A percentile compares a stretch with the other conserved stretches of the same genome.
These are phyloP conservation scores for Chaetura pelagica DNA, from an alignment of 2,113 vertebrate genomes.

Conservation along the genomic window DNA sequence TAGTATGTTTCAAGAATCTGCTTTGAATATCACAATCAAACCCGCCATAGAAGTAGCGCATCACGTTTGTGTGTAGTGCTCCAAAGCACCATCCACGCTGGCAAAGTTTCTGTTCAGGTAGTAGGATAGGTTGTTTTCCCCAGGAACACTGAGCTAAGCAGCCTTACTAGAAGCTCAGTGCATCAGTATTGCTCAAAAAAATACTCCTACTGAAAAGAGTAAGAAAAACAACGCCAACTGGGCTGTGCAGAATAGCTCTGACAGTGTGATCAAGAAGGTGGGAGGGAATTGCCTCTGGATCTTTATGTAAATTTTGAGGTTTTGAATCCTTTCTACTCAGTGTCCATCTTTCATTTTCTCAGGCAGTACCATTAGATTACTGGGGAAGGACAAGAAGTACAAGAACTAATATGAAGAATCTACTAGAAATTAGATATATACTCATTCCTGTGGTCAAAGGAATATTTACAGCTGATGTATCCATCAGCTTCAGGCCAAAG, in stretches of 20 bases:
- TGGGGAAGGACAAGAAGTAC: not conserved
- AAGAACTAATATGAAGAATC: not conserved
- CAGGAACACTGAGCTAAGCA: conserved; percentile 3
- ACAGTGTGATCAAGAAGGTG: not conserved
- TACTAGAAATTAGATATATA: not conserved
- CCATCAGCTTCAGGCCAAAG: conserved; percentile 67
- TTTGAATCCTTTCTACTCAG: conserved; percentile 21
- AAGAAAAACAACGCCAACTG: not conserved
- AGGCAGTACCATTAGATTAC: not conserved
- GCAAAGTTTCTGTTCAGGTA: not conserved
- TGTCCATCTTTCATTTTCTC: conserved; percentile 17
- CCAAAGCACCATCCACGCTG: not conserved
- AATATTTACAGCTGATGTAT: conserved; percentile 15
- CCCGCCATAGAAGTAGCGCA: not conserved
- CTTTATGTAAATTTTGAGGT: not conserved
- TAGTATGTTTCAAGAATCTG: conserved; percentile 72
- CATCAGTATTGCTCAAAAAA: not conserved
- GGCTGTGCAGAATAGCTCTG: not conserved
- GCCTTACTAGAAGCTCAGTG: conserved; percentile 8
- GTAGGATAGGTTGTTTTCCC: conserved; percentile 10
- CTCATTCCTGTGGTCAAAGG: conserved; percentile 6
- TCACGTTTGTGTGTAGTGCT: conserved; percentile 27
- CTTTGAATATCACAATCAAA: conserved; percentile 20
- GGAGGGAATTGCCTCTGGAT: conserved; percentile 16
- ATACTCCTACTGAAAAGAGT: not conserved